phyloP scores from a whole-genome alignment of 2,888 invertebrate genomes.

The Exocentrus adspersus region DNA sequence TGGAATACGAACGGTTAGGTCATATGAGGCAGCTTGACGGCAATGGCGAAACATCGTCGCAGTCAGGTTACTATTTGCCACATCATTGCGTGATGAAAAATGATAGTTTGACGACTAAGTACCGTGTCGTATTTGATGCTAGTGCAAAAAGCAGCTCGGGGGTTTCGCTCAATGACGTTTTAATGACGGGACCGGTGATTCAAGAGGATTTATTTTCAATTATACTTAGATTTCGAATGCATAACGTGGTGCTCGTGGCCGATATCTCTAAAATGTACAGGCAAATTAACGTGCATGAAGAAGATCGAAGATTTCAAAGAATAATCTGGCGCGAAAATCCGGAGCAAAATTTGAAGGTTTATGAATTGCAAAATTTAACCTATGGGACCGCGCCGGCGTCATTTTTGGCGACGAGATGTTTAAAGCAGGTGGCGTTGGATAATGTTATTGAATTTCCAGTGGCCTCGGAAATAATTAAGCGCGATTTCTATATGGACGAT shows the following conservation, averaged over 20 bases:
- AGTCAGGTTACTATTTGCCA: conserved; percentile 21
- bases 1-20: conserved; percentile 37
- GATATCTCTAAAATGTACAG: conserved; percentile 34
- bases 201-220: conserved; percentile 29
- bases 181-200: conserved; percentile 25
- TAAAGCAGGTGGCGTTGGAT: conserved; percentile 13
- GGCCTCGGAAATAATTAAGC: background rate
- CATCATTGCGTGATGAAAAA: conserved; percentile 27
- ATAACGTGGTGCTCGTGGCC: conserved; percentile 17
- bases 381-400: conserved; percentile 26
- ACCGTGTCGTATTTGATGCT: conserved; percentile 28
- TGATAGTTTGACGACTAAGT: conserved; percentile 22
- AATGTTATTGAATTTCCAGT: conserved; percentile 8
- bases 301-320: conserved; percentile 13
- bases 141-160: conserved; percentile 5
- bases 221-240: conserved; percentile 23
- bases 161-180: conserved; percentile 25
- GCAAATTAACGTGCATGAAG: conserved; percentile 7
- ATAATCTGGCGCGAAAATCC: conserved; percentile 17
- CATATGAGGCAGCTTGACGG: conserved; percentile 32
- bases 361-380: conserved; percentile 23
- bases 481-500: conserved; percentile 22
- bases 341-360: conserved; percentile 8
- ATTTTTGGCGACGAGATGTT: conserved; percentile 18
- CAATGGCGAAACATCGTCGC: background rate